These are phyloP conservation scores for Patiria miniata DNA, from an alignment of 35 echinoderm and acorn worm genomes.

Conservation along the genomic window DNA sequence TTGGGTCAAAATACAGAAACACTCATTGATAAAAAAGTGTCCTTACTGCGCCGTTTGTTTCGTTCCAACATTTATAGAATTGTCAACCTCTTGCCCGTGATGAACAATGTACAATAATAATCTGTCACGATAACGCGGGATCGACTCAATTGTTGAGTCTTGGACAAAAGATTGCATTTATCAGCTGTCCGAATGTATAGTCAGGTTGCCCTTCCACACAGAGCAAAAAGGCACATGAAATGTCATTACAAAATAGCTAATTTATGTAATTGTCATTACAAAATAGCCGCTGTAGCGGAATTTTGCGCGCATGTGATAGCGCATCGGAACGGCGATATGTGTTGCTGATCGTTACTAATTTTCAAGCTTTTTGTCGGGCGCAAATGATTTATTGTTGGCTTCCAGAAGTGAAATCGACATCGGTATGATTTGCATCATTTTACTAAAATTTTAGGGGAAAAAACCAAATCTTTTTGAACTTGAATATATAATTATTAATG, in stretches of 20 bases:
- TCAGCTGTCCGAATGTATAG: not conserved
- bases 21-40: too few species aligned
- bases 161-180: not conserved
- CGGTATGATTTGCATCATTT: not conserved
- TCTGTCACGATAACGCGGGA: not conserved
- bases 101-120: not conserved
- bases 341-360: not conserved
- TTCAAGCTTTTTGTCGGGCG: not conserved
- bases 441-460: not conserved
- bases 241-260: too few species aligned
- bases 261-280: not conserved
- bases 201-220: conserved; percentile 2
- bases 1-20: too few species aligned
- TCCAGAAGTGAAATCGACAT: not conserved
- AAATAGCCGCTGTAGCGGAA: not conserved
- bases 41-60: not conserved
- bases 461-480: too few species aligned
- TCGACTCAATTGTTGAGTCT: not conserved
- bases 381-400: not conserved
- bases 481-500: too few species aligned
- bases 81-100: not conserved
- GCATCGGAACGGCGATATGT: not conserved
- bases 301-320: not conserved
- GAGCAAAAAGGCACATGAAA: too few species aligned
- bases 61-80: too few species aligned